Evolutionary conservation across 1,140 invertebrate species (phyloP).

Genomic region (Atta colombica): DNA sequence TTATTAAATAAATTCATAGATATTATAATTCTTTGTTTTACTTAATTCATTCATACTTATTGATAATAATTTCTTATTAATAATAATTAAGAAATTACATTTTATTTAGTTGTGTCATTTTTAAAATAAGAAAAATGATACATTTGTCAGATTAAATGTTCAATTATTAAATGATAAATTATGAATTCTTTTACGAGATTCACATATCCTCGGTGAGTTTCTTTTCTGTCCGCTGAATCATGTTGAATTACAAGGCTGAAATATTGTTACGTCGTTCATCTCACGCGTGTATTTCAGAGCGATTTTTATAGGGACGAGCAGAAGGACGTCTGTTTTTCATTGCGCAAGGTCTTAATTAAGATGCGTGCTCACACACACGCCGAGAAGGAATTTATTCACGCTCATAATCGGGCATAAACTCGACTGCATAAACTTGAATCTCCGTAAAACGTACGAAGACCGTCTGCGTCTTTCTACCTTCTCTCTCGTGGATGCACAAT

Average conservation of each 20-base stretch:
- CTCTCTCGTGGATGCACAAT: background rate
- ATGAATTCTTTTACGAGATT: background rate
- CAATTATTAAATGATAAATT: too few relatives aligned
- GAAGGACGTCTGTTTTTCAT: conserved; percentile 23
- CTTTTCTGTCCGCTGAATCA: background rate
- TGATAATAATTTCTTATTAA: too few relatives aligned
- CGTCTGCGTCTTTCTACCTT: background rate
- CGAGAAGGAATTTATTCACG: conserved; percentile 49
- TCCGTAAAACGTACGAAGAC: background rate
- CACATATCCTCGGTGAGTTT: background rate
- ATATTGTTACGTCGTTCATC: background rate
- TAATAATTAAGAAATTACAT: too few relatives aligned
- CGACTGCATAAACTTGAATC: conserved; percentile 11
- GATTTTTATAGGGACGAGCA: background rate
- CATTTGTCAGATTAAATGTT: background rate
- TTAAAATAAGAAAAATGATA: background rate
- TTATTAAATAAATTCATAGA: too few relatives aligned
- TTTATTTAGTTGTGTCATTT: too few relatives aligned
- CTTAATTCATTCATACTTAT: too few relatives aligned
- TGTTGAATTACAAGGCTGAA: background rate
- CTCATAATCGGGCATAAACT: conserved; percentile 34
- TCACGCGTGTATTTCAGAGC: background rate
- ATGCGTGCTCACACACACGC: conserved; percentile 51
- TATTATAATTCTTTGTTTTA: too few relatives aligned
- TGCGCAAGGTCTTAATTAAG: conserved; percentile 52